Base-by-base conservation (phyloP, 2,888 invertebrate species). In the Mesoligia furuncula region DNA sequence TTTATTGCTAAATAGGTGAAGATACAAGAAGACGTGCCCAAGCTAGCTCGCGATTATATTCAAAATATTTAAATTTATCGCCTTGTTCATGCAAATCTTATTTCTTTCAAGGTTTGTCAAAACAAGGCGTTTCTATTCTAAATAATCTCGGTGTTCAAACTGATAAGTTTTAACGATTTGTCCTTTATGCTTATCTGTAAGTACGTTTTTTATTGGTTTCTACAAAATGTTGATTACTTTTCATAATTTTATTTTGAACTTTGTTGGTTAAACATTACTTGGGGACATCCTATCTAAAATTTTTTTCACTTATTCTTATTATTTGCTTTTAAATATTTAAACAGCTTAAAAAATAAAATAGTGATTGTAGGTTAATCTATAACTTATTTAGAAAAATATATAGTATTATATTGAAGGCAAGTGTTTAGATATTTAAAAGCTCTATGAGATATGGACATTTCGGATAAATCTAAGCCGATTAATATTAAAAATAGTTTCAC, bases 291-390 rank as follows among this genome's bases (percentile, higher is more conserved):
- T 86, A 81, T 64, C 76, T 83, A 81, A 24, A 72, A 74, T 36
- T 24, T 66, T 64, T 42, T 77, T 69, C 15, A 61, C 73, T 77
- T 85, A 80, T 57, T 75, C 13, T 13, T 75, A 72, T 36, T 48
- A 64, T 68, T 76, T 75, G 77, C 75, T 81, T 88, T 86, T 80
- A 87, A 86, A 88, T 80, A 86, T 84, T 75, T 73, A 81, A 88
- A 84, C 76, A 68, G 69, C 39, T 79, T 48, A 39, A 66, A 74
- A 82, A 76, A 77, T 79, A 73, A 79, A 72, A 54, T 24, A 70
- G 67, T 65, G 57, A 8, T 45, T 65, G 65, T 75, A 51, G 57
- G 27, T 17, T 61, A 45, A 42, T 48, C 17, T 66, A 64, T 69
- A 71, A 81, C 59, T 72, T 82, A 70, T 62, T 69, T 72, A 54